These are phyloP conservation scores for Panzeria rudis DNA, from an alignment of 2,888 invertebrate species.

Conservation along the genomic window DNA sequence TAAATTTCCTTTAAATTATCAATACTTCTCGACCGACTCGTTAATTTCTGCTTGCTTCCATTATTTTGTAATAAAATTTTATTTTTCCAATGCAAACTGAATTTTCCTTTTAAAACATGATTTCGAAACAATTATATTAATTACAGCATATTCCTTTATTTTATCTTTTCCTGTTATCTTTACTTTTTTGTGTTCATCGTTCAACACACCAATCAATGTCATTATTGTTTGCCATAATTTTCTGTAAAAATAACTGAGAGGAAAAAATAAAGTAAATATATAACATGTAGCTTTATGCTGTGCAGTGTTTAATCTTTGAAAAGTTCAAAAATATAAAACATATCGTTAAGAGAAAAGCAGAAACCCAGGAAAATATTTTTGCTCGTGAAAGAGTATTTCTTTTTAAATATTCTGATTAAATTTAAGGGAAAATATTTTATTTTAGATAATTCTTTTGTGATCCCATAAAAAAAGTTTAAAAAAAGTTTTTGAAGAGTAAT, in stretches of 20 bases:
- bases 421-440: too few species aligned
- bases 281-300: background rate
- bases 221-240: conserved; percentile 67
- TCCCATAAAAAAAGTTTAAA: too few species aligned
- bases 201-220: conserved; percentile 70
- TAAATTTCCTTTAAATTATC: background rate
- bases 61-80: background rate
- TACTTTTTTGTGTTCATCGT: conserved; percentile 22
- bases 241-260: conserved; percentile 23
- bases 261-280: background rate
- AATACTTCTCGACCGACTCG: background rate
- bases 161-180: conserved; percentile 51
- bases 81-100: background rate
- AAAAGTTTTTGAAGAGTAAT: too few species aligned
- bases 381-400: background rate
- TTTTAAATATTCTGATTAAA: too few species aligned
- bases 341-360: background rate
- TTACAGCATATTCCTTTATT: conserved; percentile 57
- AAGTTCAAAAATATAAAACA: background rate
- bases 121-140: conserved; percentile 66
- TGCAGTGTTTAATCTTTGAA: conserved; percentile 7
- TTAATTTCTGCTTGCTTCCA: background rate
- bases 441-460: too few species aligned
- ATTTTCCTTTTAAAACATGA: conserved; percentile 49
- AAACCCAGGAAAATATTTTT: background rate